phyloP scores from a whole-genome alignment of 2,113 vertebrate species.

The Lophura nycthemera region DNA sequence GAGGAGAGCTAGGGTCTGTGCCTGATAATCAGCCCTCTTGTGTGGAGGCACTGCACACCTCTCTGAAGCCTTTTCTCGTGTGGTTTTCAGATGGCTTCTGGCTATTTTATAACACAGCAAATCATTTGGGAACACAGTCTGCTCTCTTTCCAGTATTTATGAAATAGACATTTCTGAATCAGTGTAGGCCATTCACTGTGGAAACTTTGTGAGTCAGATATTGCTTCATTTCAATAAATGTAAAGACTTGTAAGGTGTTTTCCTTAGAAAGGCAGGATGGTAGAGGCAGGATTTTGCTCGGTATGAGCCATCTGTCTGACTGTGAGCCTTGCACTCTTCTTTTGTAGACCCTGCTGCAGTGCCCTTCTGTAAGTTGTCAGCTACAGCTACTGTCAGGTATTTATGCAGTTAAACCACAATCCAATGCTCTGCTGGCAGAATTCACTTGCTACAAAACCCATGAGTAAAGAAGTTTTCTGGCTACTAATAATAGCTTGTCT shows the following conservation, averaged over 20 bases:
- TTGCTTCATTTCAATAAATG: neutral
- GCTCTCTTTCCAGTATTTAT: neutral
- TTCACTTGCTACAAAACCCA: neutral
- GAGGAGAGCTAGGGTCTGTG: neutral
- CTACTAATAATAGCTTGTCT: neutral
- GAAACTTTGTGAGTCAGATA: neutral
- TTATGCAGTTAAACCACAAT: neutral
- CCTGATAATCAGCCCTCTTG: neutral
- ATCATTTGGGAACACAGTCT: neutral
- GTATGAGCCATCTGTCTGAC: neutral
- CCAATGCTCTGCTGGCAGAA: neutral
- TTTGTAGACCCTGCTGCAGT: neutral
- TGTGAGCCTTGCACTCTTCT: fast-evolving
- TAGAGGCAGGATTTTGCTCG: neutral
- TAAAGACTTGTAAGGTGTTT: neutral
- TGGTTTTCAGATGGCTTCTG: neutral
- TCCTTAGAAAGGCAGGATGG: neutral
- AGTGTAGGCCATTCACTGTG: neutral
- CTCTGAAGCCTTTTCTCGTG: neutral
- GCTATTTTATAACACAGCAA: neutral
- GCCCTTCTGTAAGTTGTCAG: neutral
- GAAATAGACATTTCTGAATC: neutral
- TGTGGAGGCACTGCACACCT: neutral
- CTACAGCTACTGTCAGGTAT: neutral
- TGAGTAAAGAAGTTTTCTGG: fast-evolving